Evolutionary conservation across 2,797 vertebrate species (phyloP), one percentile per base, ranked within the genome.

Genomic region (Sebastes matsubarae): DNA sequence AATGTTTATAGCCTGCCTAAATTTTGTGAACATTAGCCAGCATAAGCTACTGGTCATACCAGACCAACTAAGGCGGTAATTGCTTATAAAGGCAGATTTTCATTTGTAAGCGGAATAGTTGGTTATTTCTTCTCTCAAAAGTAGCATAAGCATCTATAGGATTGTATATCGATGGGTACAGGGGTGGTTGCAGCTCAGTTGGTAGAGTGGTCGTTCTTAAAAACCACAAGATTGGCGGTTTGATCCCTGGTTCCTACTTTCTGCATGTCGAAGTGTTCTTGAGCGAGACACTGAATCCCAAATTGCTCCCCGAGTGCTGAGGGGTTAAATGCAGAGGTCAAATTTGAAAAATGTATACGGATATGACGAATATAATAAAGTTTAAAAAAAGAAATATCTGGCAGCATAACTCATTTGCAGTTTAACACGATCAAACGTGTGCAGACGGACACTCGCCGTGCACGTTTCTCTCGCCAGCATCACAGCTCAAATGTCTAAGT

Each of bases 401-500:
- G 8, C 46, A 29, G 16, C 50, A 60, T 27, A 55, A 64, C 24
- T 68, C 11, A 54, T 34, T 52, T 46, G 4, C 18, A 42, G 30
- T 68, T 65, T 58, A 55, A 54, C 16, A 34, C 58, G 4, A 55
- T 66, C 25, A 70, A 65, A 82, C 18, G 2, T 50, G 20, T 52
- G 70, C 38, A 66, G 36, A 73, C 3, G 22, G 59, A 77, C 77
- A 34, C 13, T 54, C 24, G 79, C 32, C 18, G 22, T 32, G 18
- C 16, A 54, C 7, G 1, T 36, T 61, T 75, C 46, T 75, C 54
- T 34, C 14, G 3, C 54, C 24, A 72, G 46, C 16, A 25, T 9
- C 25, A 34, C 27, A 75, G 36, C 77, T 68, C 36, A 61, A 69
- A 60, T 55, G 27, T 67, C 55, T 6, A 59, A 88, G 77, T n/a